Percentiles rank a stretch among this genome's conserved stretches.
phyloP scores from a whole-genome alignment of 2,888 invertebrate genomes.

The Drosophila phalerata region DNA sequence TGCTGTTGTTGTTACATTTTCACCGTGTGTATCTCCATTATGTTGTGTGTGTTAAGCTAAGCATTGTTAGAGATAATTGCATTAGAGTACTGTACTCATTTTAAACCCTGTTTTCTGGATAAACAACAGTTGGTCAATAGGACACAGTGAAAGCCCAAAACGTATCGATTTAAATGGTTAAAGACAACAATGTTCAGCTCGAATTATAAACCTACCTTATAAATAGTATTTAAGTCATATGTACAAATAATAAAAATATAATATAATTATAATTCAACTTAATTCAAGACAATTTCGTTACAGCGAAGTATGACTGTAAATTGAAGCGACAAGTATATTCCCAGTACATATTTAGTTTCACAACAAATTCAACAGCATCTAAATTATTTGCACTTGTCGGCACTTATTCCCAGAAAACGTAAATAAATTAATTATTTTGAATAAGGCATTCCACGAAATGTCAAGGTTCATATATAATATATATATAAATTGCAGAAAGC shows the following conservation, averaged over 20 bases:
- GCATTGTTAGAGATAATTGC: conserved; percentile 17
- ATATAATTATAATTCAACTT: too few species aligned
- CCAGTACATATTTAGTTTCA: not conserved
- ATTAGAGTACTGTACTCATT: not conserved
- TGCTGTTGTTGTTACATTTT: not conserved
- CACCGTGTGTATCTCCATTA: not conserved
- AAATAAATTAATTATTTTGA: not conserved
- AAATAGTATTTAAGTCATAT: too few species aligned
- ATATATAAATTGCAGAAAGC: not conserved
- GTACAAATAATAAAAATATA: too few species aligned
- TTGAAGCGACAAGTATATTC: not conserved
- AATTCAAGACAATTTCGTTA: too few species aligned
- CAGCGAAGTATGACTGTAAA: too few species aligned
- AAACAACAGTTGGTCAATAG: conserved; percentile 1
- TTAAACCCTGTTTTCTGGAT: not conserved
- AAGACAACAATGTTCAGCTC: not conserved
- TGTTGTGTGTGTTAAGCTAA: conserved; percentile 1
- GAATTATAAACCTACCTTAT: too few species aligned
- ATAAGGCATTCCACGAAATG: not conserved
- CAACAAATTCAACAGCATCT: not conserved
- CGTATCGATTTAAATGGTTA: not conserved
- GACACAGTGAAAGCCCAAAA: not conserved
- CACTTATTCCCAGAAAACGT: too few species aligned
- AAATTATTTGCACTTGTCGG: too few species aligned
- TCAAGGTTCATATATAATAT: not conserved